Evolutionary conservation across 2,888 invertebrate genomes (phyloP).

Genomic region (Napeogenes inachia): DNA sequence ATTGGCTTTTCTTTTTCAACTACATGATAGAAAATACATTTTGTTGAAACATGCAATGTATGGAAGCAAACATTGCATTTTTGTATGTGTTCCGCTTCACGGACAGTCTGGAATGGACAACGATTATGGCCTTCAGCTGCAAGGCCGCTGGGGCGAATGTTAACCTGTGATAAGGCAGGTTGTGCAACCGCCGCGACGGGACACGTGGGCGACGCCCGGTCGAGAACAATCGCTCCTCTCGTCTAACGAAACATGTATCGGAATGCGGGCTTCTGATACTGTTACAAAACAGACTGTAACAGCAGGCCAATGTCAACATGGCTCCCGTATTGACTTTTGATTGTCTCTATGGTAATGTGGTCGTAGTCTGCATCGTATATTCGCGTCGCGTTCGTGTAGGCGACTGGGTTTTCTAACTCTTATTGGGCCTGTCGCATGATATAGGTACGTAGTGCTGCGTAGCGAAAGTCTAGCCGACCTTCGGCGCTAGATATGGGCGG

Average conservation of each 20-base stretch:
- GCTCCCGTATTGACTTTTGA: slow-evolving; percentile 44
- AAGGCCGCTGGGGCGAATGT: slow-evolving; percentile 52
- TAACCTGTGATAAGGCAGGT: slow-evolving; percentile 53
- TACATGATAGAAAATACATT: background rate
- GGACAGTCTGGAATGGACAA: slow-evolving; percentile 30
- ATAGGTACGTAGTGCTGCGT: slow-evolving; percentile 45
- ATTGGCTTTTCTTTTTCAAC: no score
- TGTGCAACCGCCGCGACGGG: slow-evolving; percentile 61
- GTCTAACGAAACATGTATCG: slow-evolving; percentile 54
- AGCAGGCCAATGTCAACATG: slow-evolving; percentile 72
- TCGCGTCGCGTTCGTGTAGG: slow-evolving; percentile 57
- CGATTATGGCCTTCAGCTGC: slow-evolving; percentile 34
- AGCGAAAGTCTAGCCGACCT: slow-evolving; percentile 76
- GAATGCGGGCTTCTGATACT: slow-evolving; percentile 70
- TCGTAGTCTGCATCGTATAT: slow-evolving; percentile 47
- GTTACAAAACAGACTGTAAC: slow-evolving; percentile 69
- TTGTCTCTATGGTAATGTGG: slow-evolving; percentile 61
- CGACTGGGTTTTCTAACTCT: slow-evolving; percentile 66
- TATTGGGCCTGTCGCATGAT: slow-evolving; percentile 61
- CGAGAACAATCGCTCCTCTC: slow-evolving; percentile 65
- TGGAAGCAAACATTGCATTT: slow-evolving; percentile 22
- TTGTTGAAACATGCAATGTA: background rate
- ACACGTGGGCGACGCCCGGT: slow-evolving; percentile 40
- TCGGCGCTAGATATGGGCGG: slow-evolving; percentile 68
- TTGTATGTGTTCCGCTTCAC: slow-evolving; percentile 39